Evolutionary conservation across 2,888 invertebrate species (phyloP), one percentile per base, ranked within the genome.

Genomic region (Amphipoea oculea): DNA sequence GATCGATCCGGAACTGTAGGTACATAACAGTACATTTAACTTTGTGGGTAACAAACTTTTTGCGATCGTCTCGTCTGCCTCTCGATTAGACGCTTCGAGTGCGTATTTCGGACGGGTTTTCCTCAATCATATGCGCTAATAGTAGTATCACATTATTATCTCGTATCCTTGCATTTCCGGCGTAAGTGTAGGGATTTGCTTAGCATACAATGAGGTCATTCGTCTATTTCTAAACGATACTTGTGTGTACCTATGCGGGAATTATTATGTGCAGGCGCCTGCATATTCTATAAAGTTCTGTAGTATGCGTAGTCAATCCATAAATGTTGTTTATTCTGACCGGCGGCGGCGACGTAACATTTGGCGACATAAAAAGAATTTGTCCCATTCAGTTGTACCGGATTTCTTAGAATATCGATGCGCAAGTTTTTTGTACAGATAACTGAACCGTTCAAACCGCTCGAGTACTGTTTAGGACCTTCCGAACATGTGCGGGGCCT

Each of bases 1-100:
- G 83, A 73, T 79, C 79, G 77, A 79, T 75, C 48, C 67, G 75
- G 42, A 76, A 73, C 74, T 78, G 17, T 86, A 86, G 73, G 78
- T 51, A 79, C n/a, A 76, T 90, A 88, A 89, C 88, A 83, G 88
- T 90, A 81, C 76, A 82, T 81, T 76, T 86, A 83, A 82, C 75
- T 80, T 82, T 76, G 75, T 83, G 69, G 45, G 80, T 66, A 68
- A 69, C 65, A 12, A 73, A 78, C 70, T 89, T 88, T 89, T 88
- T 88, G 86, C 29, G 48, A 2, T 12, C 45, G 40, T 82, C 86
- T 82, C 74, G 84, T 76, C 84, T 71, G 76, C 45, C 74, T 29
- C 51, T 57, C 71, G 72, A 74, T 82, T 79, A 81, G 71, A 76
- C 71, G 42, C 45, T 66, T 63, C 42, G 60, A 72, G 79, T 72